Evolutionary conservation across 1,140 invertebrate species (phyloP), one percentile per base, ranked within the genome.

Genomic region (Neotoxoptera formosana): DNA sequence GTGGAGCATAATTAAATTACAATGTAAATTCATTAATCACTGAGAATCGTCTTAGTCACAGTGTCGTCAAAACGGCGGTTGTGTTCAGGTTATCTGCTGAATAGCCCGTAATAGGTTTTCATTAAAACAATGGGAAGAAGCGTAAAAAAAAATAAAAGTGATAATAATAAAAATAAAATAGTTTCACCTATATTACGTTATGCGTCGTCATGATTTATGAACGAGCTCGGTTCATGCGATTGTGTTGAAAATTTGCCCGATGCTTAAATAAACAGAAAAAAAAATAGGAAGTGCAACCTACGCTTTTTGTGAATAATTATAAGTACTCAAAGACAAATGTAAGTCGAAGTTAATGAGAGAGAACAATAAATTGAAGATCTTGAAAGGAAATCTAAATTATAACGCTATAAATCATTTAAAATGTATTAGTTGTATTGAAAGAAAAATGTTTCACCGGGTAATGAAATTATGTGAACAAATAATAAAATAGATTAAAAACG

Each of bases 91-190:
- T 48, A 87, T 86, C 6, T 86, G 11, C 36, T 45, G 36, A 36
- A 34, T 89, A 23, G 21, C 34, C 20, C 23, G 20, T 36, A 53
- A 89, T 51, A n/a, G 51, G n/a, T 53, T 89, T 88, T 88, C 34
- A 20, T n/a, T 88, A 88, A 89, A 89, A 89, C n/a, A 89, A 89
- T 14, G 21, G 30, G 11, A 86, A 36, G 36, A 83, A 83, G 41
- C 23, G 34, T n/a, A n/a, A 45, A 45, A 86, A 41, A 84, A 84
- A 45, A 45, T 9, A 83, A 41, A 23, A 48, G 3, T 30, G 7
- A 7, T 45, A 84, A 41, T 60, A 30, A 20, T 81, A 84, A 87
- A 48, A 30, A 47, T 7, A 23, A 47, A 87, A 87, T 87, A 20
- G 25, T 87, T 48, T 48, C 4, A 48, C 41, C 11, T 48, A n/a